A percentile compares a stretch with the other conserved stretches of the same genome.
phyloP scores from a whole-genome alignment of 2,888 invertebrate species.

The Subacronicta megacephala region DNA sequence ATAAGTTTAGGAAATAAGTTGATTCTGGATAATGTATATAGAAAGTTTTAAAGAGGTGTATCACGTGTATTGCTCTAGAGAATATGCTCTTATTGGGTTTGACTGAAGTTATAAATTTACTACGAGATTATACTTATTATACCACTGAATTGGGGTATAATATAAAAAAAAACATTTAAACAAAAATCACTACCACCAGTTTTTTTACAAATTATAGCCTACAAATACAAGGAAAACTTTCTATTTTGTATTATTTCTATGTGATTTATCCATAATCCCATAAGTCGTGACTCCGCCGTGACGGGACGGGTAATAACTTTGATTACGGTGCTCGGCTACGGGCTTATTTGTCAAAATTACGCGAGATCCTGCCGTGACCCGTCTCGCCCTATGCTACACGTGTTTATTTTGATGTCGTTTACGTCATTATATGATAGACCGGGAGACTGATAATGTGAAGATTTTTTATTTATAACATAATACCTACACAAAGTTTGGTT shows the following conservation, averaged over 20 bases:
- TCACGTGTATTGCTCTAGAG: no score
- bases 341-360: slow-evolving; percentile 69
- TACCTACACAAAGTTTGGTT: no score
- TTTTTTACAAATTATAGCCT: not conserved
- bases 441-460: slow-evolving; percentile 22
- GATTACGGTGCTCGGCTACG: slow-evolving; percentile 52
- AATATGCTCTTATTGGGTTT: no score
- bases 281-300: slow-evolving; percentile 49
- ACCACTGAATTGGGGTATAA: no score
- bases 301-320: slow-evolving; percentile 59
- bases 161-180: no score
- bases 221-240: slow-evolving; percentile 10
- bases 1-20: no score
- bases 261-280: slow-evolving; percentile 40
- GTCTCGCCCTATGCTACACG: slow-evolving; percentile 44
- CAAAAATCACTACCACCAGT: no score
- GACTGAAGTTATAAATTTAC: no score
- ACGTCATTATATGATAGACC: slow-evolving; percentile 44
- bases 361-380: slow-evolving; percentile 56
- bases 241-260: slow-evolving; percentile 17
- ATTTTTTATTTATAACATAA: not conserved
- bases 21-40: no score
- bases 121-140: no score
- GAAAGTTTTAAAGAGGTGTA: no score
- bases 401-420: slow-evolving; percentile 52